Percentiles rank a stretch among this genome's conserved stretches.
Conservation (phyloP, 37 sponge, comb jelly and placozoan genomes). For the Crambe crambe region DNA sequence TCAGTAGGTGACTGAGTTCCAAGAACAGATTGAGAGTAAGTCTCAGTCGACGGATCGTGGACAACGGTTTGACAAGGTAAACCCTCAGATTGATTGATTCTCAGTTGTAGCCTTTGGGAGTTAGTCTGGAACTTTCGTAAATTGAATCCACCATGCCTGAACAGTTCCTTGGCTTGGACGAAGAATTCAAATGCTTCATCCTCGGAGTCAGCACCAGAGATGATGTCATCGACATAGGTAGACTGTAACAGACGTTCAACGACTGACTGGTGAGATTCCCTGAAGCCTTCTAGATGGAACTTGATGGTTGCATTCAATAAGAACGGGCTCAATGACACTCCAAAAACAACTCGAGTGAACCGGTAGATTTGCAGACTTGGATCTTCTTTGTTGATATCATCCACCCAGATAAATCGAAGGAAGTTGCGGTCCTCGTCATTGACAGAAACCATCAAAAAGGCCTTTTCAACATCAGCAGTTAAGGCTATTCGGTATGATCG, state of each 20-base stretch:
- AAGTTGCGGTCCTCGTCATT: slow-evolving; percentile 37
- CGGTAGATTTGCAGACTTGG: slow-evolving; percentile 24
- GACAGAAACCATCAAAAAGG: slow-evolving; percentile 50
- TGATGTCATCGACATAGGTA: slow-evolving; percentile 58
- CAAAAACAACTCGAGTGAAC: slow-evolving; percentile 47
- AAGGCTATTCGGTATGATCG: slow-evolving; percentile 35
- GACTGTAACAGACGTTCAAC: slow-evolving; percentile 26
- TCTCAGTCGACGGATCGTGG: too few species aligned
- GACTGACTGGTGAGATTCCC: neutral
- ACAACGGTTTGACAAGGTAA: neutral
- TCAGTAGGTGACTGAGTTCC: neutral
- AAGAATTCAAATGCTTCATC: slow-evolving; percentile 30
- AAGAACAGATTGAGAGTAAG: too few species aligned
- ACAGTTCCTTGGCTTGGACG: slow-evolving; percentile 28
- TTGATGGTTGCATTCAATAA: slow-evolving; percentile 48
- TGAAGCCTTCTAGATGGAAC: slow-evolving; percentile 32
- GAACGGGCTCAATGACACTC: slow-evolving; percentile 49
- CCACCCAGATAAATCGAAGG: slow-evolving; percentile 58
- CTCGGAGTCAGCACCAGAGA: slow-evolving; percentile 45
- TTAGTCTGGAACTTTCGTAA: slow-evolving; percentile 51
- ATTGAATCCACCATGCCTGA: too few species aligned
- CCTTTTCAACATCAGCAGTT: slow-evolving; percentile 59
- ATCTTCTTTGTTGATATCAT: slow-evolving; percentile 17
- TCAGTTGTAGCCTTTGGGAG: slow-evolving; percentile 7
- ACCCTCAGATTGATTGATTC: too few species aligned